Evolutionary conservation across 1,140 invertebrate species (phyloP).

Genomic region (Papilio dardanus): DNA sequence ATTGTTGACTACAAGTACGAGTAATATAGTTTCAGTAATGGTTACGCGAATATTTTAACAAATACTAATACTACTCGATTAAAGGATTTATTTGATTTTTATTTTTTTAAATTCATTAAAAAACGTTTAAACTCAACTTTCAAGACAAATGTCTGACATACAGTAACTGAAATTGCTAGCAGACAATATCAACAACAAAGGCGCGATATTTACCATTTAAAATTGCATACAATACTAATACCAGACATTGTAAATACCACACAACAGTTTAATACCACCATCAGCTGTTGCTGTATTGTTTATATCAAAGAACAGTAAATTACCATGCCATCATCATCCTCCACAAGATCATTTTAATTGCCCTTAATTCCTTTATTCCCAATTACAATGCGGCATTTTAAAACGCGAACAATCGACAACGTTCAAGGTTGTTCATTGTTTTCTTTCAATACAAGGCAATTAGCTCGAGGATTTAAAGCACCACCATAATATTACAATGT

Average conservation of each 20-base stretch:
- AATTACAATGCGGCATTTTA: slow-evolving; percentile 36
- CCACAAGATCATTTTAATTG: slow-evolving; percentile 31
- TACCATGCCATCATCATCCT: slow-evolving; percentile 3
- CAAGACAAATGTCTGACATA: neutral
- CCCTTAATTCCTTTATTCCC: slow-evolving; percentile 28
- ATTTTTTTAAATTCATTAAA: neutral
- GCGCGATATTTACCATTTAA: neutral
- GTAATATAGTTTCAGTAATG: neutral
- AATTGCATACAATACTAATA: neutral
- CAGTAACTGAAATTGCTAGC: neutral
- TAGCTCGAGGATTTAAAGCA: slow-evolving; percentile 33
- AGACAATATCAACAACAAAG: neutral
- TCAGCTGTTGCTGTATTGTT: slow-evolving; percentile 30
- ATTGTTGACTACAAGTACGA: neutral
- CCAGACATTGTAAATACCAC: neutral
- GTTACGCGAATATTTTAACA: neutral
- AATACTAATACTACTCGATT: too few species aligned
- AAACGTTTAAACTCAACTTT: neutral
- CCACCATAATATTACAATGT: slow-evolving; percentile 36
- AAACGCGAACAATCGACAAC: slow-evolving; percentile 29
- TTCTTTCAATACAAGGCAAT: slow-evolving; percentile 29
- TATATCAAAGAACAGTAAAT: slow-evolving; percentile 30
- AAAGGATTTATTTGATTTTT: neutral
- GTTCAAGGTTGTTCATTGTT: slow-evolving; percentile 35
- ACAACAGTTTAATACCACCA: neutral